A percentile compares a stretch with the other conserved stretches of the same genome.
Evolutionary conservation across 2,888 invertebrate species (phyloP).

Genomic region (Rosalia funebris): DNA sequence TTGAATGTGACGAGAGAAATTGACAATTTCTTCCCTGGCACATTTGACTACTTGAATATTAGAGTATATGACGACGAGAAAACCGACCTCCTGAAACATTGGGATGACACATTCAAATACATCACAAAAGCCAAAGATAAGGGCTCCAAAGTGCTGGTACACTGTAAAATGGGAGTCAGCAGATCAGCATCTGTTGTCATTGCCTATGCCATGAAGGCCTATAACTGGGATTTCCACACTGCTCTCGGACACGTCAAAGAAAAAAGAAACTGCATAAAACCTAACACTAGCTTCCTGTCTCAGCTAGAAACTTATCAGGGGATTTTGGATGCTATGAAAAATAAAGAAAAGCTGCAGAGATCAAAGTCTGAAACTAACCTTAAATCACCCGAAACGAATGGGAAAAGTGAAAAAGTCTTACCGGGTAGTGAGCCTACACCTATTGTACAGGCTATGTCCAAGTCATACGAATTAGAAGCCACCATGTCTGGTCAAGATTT

Average conservation of each 20-base stretch:
- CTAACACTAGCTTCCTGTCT: conserved; percentile 92
- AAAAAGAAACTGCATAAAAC: conserved; percentile 93
- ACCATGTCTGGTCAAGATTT: conserved; percentile 57
- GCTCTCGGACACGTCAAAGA: conserved; percentile 91
- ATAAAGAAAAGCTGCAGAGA: conserved; percentile 90
- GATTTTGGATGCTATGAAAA: conserved; percentile 93
- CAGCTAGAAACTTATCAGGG: conserved; percentile 89
- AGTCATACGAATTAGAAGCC: conserved; percentile 46
- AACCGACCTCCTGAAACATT: conserved; percentile 94
- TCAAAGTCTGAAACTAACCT: conserved; percentile 94
- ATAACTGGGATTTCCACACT: conserved; percentile 90
- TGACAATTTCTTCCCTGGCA: conserved; percentile 98
- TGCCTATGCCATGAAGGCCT: conserved; percentile 98
- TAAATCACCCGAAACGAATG: conserved; percentile 69
- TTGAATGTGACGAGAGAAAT: conserved; percentile 98
- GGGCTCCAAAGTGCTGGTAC: conserved; percentile 94
- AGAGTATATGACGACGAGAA: conserved; percentile 97
- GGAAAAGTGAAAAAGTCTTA: conserved; percentile 67
- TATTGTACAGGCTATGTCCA: conserved; percentile 67
- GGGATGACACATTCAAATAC: conserved; percentile 98
- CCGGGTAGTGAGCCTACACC: conserved; percentile 71
- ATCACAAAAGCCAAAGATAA: conserved; percentile 91
- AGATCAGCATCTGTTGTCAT: conserved; percentile 98
- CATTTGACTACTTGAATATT: conserved; percentile 95
- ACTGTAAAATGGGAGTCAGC: conserved; percentile 99